Percentiles rank a stretch among this genome's conserved stretches.
Evolutionary conservation across 2,113 vertebrate genomes (phyloP).

Genomic region (Epinephelus fuscoguttatus): DNA sequence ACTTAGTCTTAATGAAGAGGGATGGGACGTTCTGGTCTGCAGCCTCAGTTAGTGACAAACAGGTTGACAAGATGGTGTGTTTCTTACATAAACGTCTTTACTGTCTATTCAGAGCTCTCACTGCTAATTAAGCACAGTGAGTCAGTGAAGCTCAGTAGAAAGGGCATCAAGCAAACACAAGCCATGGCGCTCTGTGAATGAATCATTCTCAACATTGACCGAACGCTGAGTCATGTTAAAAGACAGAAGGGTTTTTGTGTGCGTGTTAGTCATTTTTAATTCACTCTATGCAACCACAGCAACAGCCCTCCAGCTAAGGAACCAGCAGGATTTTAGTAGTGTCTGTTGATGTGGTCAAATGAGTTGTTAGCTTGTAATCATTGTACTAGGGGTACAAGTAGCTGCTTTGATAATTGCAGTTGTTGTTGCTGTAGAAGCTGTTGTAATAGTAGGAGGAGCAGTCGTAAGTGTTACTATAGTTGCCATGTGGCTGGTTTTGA

Average conservation of each 20-base stretch:
- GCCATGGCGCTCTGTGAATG: constrained; percentile 51
- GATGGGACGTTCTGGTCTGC: constrained; percentile 20
- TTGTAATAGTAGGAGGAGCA: not conserved
- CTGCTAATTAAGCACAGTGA: constrained; percentile 65
- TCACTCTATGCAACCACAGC: constrained; percentile 54
- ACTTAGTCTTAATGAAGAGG: constrained; percentile 40
- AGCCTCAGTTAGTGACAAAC: constrained; percentile 42
- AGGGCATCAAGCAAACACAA: constrained; percentile 69
- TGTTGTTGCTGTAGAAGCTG: constrained; percentile 5
- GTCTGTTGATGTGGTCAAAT: constrained; percentile 48
- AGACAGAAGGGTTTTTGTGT: constrained; percentile 63
- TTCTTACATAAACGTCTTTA: constrained; percentile 52
- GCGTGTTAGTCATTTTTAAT: constrained; percentile 65
- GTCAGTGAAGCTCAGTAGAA: constrained; percentile 61
- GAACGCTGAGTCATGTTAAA: constrained; percentile 66
- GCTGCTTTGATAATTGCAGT: constrained; percentile 13
- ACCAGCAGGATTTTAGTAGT: constrained; percentile 34
- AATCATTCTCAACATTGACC: constrained; percentile 67
- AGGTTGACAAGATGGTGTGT: constrained; percentile 45
- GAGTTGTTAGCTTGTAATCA: constrained; percentile 25
- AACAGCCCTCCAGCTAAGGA: constrained; percentile 37
- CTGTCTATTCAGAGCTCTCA: constrained; percentile 44
- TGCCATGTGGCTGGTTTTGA: not conserved
- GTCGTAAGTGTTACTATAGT: not conserved
- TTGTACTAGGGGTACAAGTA: not conserved